Conservation (phyloP, 1,140 invertebrate genomes). For the Drosophila nasuta region DNA sequence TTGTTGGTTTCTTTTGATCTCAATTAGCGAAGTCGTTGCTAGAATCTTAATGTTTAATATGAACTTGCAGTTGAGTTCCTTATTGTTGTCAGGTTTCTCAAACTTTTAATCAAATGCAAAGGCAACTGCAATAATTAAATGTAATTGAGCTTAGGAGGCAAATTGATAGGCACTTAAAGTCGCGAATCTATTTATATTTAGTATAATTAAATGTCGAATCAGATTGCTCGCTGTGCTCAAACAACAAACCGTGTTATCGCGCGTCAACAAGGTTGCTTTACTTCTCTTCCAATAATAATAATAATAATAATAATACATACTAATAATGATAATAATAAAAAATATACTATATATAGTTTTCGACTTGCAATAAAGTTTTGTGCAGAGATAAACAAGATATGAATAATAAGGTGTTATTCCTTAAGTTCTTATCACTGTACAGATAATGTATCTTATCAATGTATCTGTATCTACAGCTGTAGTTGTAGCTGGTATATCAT, state of each 20-base stretch:
- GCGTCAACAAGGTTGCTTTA: not conserved
- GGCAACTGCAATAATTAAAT: not conserved
- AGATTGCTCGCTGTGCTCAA: constrained; percentile 7
- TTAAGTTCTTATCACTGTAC: constrained; percentile 30
- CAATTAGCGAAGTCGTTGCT: not conserved
- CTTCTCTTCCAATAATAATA: not conserved
- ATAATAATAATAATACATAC: constrained; percentile 7
- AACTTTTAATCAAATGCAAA: not conserved
- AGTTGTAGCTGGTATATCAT: constrained; percentile 20
- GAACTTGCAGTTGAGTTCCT: constrained; percentile 5
- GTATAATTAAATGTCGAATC: constrained; percentile 20
- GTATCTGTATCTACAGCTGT: constrained; percentile 1
- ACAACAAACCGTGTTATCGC: constrained; percentile 16
- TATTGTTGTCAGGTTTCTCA: not conserved
- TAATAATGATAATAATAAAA: constrained; percentile 11
- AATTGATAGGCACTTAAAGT: constrained; percentile 12
- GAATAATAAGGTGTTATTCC: constrained; percentile 25
- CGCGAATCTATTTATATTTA: constrained; percentile 24
- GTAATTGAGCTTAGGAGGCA: constrained; percentile 1
- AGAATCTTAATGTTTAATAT: not conserved
- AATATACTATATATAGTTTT: not conserved
- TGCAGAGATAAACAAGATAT: constrained; percentile 47
- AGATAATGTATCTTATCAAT: constrained; percentile 59
- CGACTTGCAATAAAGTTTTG: constrained; percentile 21
- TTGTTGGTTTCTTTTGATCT: not conserved